Percentiles rank a stretch among this genome's conserved stretches.
Conservation (phyloP, 1,140 invertebrate genomes). For the Zaprionus lachaisei region DNA sequence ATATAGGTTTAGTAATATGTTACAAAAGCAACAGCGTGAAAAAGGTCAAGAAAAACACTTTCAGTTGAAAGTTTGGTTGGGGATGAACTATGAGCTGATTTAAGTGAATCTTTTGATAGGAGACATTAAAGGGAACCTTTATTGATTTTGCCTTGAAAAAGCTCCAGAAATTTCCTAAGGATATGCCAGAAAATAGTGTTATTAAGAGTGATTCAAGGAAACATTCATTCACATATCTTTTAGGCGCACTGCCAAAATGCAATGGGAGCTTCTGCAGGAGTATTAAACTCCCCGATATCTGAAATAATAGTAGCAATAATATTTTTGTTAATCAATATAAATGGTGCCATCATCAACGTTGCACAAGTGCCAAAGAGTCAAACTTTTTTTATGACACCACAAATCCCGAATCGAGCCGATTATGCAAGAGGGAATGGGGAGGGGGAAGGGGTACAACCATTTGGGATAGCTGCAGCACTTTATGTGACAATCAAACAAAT, state of each 20-base stretch:
- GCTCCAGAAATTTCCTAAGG: too few relatives aligned
- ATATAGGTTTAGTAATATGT: too few relatives aligned
- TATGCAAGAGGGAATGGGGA: not conserved
- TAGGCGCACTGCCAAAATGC: not conserved
- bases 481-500: constrained; percentile 47
- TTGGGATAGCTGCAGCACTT: constrained; percentile 24
- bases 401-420: constrained; percentile 4
- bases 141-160: too few relatives aligned
- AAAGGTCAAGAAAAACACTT: too few relatives aligned
- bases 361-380: not conserved
- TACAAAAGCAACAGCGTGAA: too few relatives aligned
- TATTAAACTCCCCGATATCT: not conserved
- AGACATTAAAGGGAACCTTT: too few relatives aligned
- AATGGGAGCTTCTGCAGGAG: not conserved
- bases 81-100: too few relatives aligned
- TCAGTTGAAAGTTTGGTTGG: too few relatives aligned
- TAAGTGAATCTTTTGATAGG: too few relatives aligned
- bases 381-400: constrained; percentile 15
- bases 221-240: not conserved
- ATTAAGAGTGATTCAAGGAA: not conserved
- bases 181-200: too few relatives aligned
- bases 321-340: not conserved
- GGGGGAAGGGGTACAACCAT: not conserved
- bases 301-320: not conserved
- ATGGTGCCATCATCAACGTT: not conserved